phyloP scores from a whole-genome alignment of 2,888 invertebrate species.

The Lithophane semibrunnea region DNA sequence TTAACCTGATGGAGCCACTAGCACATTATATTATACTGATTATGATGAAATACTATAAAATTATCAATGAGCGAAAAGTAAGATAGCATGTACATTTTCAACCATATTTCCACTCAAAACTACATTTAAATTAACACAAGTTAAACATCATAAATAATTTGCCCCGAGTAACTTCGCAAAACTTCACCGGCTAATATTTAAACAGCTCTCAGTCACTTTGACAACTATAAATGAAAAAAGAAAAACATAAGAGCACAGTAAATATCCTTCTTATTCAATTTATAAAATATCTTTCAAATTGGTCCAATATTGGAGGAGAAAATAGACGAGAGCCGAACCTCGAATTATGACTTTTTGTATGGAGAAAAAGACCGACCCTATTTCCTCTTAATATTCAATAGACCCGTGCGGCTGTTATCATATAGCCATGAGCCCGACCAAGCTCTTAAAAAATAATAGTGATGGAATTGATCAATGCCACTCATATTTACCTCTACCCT shows the following conservation, averaged over 20 bases:
- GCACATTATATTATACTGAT: no score
- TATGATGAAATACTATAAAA: background rate
- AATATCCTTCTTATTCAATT: no score
- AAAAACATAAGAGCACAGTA: no score
- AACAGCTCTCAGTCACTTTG: slow-evolving; percentile 1
- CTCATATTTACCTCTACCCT: slow-evolving; percentile 3
- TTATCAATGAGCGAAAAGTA: background rate
- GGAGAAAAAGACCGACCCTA: no score
- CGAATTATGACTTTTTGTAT: no score
- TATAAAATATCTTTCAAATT: no score
- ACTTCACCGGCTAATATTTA: background rate
- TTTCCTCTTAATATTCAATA: no score
- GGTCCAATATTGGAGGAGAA: no score
- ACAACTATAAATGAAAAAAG: background rate
- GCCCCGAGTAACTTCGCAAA: background rate
- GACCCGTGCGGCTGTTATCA: no score
- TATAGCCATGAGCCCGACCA: background rate
- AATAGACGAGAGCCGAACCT: no score
- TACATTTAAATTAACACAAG: background rate
- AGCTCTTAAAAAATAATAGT: background rate
- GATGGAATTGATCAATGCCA: slow-evolving; percentile 18
- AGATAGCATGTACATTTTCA: background rate
- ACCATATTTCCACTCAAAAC: background rate
- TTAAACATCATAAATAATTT: background rate
- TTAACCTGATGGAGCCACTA: no score